Percentiles rank a stretch among this genome's conserved stretches.
Evolutionary conservation across 2,888 invertebrate genomes (phyloP).

Genomic region (Ligdia adustata): DNA sequence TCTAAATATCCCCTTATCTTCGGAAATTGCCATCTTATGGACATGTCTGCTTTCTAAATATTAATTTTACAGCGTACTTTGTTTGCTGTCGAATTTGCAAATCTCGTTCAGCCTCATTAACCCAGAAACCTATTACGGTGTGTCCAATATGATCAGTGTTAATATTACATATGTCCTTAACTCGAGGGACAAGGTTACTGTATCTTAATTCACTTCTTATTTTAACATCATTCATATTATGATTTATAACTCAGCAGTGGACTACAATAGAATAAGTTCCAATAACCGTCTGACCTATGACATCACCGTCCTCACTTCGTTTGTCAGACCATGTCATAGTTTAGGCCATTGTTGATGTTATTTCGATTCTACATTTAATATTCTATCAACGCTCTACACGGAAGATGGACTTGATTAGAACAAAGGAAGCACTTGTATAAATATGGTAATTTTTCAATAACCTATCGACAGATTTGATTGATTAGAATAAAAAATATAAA

Average conservation of each 20-base stretch:
- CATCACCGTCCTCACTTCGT: constrained; percentile 58
- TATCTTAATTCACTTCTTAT: constrained; percentile 46
- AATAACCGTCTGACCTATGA: constrained; percentile 68
- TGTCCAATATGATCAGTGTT: constrained; percentile 7
- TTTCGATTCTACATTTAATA: constrained; percentile 23
- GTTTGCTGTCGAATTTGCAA: constrained; percentile 1
- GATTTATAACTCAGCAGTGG: constrained; percentile 58
- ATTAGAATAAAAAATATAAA: constrained; percentile 23
- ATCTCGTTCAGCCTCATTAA: constrained; percentile 39
- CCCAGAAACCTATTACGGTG: constrained; percentile 30
- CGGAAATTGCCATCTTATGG: no score
- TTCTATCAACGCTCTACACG: constrained; percentile 47
- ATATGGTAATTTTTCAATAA: constrained; percentile 37
- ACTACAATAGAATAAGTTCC: constrained; percentile 60
- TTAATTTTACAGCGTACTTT: constrained; percentile 30
- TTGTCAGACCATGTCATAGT: constrained; percentile 57
- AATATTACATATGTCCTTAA: constrained; percentile 39
- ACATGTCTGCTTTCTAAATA: constrained; percentile 20
- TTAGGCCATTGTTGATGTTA: constrained; percentile 32
- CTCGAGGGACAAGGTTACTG: constrained; percentile 59
- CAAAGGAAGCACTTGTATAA: constrained; percentile 39
- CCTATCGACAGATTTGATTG: constrained; percentile 34
- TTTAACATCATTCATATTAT: constrained; percentile 53
- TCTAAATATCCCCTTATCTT: no score
- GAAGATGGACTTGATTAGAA: constrained; percentile 46